phyloP scores from a whole-genome alignment of 2,797 vertebrate species.

The Knipowitschia caucasica region DNA sequence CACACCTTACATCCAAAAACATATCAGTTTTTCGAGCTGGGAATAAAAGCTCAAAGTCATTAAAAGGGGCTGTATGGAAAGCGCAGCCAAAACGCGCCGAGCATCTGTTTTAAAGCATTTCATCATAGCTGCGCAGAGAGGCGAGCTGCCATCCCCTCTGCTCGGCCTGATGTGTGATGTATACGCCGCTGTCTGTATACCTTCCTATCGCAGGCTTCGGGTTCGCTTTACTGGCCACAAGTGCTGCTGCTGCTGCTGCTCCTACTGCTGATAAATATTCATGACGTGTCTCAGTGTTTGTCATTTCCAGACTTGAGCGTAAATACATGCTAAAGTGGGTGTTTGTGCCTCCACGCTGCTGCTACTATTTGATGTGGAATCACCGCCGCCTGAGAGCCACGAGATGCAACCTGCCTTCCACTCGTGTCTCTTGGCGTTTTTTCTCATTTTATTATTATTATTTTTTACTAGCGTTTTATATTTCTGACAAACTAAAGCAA shows the following conservation, averaged over 20 bases:
- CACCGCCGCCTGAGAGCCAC: constrained; percentile 19
- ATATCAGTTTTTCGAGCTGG: background rate
- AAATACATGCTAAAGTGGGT: constrained; percentile 65
- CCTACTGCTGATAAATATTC: constrained; percentile 58
- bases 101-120: constrained; percentile 2
- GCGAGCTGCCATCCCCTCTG: constrained; percentile 8
- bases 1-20: constrained; percentile 2
- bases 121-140: constrained; percentile 8
- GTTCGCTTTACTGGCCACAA: constrained; percentile 65
- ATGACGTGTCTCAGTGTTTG: constrained; percentile 55
- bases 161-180: constrained; percentile 34
- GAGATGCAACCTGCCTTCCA: constrained; percentile 42
- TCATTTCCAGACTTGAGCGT: constrained; percentile 55
- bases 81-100: background rate
- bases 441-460: background rate
- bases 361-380: constrained; percentile 48
- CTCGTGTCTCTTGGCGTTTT: constrained; percentile 11
- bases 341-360: constrained; percentile 12
- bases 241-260: constrained; percentile 58
- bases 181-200: constrained; percentile 50
- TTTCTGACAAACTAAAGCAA: constrained; percentile 35
- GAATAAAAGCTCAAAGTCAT: background rate
- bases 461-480: constrained; percentile 43
- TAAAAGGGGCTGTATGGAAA: constrained; percentile 10
- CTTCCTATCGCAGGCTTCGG: constrained; percentile 59